These are phyloP conservation scores for Scomberomorus guttatus DNA, from an alignment of 2,797 vertebrate species.

Conservation along the genomic window DNA sequence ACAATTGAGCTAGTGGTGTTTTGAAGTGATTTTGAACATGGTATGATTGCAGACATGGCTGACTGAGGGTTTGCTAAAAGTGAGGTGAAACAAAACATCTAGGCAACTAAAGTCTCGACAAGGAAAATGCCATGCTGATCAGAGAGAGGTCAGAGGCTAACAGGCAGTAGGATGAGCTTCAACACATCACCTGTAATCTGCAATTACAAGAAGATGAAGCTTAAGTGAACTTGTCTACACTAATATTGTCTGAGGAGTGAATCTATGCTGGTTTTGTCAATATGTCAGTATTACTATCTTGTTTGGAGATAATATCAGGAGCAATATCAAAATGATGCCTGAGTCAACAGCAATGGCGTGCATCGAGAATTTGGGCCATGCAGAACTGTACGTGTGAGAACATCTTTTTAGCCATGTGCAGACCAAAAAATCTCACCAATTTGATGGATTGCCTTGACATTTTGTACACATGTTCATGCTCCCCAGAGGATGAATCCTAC, in stretches of 20 bases:
- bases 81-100: conserved; percentile 9
- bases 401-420: too few species aligned
- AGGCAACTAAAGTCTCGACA: background rate
- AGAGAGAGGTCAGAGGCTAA: conserved; percentile 22
- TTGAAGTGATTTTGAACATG: background rate
- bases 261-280: too few species aligned
- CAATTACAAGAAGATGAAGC: too few species aligned
- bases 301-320: background rate
- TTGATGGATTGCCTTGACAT: too few species aligned
- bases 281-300: too few species aligned
- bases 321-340: background rate
- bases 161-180: background rate
- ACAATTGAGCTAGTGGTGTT: background rate
- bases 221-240: too few species aligned
- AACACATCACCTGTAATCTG: too few species aligned
- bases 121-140: background rate
- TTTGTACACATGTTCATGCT: too few species aligned
- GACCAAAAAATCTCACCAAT: too few species aligned
- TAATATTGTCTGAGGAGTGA: background rate
- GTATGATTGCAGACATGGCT: background rate
- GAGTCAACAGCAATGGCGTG: background rate
- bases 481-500: too few species aligned
- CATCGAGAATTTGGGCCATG: background rate
- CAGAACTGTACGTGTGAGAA: too few species aligned
- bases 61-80: conserved; percentile 5